Base-by-base conservation (phyloP, 1,140 invertebrate genomes). In the Helicorthomorpha holstii region DNA sequence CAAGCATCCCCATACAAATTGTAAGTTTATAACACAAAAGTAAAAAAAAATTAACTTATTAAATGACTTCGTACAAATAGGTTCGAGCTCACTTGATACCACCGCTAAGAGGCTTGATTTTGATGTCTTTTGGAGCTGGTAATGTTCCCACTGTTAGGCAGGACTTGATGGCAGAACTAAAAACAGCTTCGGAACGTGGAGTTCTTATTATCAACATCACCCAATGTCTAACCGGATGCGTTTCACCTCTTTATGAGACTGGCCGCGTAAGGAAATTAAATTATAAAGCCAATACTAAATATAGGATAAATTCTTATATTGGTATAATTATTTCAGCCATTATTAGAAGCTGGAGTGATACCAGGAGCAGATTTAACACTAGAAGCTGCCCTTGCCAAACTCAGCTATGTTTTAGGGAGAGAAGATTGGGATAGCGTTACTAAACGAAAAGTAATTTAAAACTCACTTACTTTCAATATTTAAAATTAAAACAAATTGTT, bases 311-410 rank as follows among this genome's bases (percentile, higher is more conserved):
- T 27, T 52, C n/a, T 14, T 19, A 50, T 50, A 50, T n/a, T n/a
- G n/a, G n/a, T n/a, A n/a, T 52, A 41, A 19, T 7, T 22, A 14
- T 14, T 34, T 38, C 53, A 72, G 73, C 67, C 71, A 14, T 57
- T 79, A 22, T 51, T 64, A 29, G 71, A 76, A 49, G 66, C 64
- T 59, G 91, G 91, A 4, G 83, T 96, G 2, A 79, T 91, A 46
- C 77, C 84, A 0, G 92, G 94, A 0, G 83, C 74, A 51, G 93
- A 98, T 64, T 95, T 97, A 87, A 98, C 93, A 0, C 80, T 83
- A 0, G 92, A 97, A 67, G 89, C 93, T 0, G 90, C 92, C 1
- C 67, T 96, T 0, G 81, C 87, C 1, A 98, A 98, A 70, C 69
- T 98, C 0, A 76, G 79, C 1, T 97, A 95, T 59, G 85, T 97